Percentiles rank a stretch among this genome's conserved stretches.
Evolutionary conservation across 1,140 invertebrate genomes (phyloP).

Genomic region (Calliphora vicina): DNA sequence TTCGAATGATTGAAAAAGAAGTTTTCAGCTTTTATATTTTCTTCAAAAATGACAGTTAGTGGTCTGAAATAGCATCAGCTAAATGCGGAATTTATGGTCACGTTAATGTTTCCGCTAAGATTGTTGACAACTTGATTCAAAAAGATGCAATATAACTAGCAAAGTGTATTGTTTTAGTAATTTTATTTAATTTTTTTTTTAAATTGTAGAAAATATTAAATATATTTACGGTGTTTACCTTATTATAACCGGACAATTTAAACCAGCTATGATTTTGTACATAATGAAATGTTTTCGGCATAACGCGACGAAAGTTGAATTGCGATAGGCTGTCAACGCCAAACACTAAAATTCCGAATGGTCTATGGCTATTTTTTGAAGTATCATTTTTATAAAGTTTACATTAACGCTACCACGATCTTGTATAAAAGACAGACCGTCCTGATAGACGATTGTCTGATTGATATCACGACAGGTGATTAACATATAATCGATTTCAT

Average conservation of each 20-base stretch:
- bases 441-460: background rate
- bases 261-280: constrained; percentile 45
- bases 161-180: too few relatives aligned
- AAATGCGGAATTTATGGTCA: too few relatives aligned
- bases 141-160: too few relatives aligned
- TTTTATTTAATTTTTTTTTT: too few relatives aligned
- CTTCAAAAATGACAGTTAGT: too few relatives aligned
- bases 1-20: too few relatives aligned
- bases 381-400: background rate
- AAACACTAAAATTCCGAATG: constrained; percentile 46
- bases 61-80: too few relatives aligned
- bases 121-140: too few relatives aligned
- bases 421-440: constrained; percentile 17
- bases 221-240: too few relatives aligned
- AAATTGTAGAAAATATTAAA: too few relatives aligned
- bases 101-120: too few relatives aligned
- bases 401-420: background rate
- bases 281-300: constrained; percentile 45
- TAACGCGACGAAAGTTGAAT: constrained; percentile 61
- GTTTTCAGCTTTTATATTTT: too few relatives aligned
- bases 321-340: constrained; percentile 49
- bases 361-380: background rate
- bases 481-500: background rate
- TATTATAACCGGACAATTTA: constrained; percentile 52
- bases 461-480: background rate